Conservation (phyloP, 1,140 invertebrate species). For the Leptinotarsa undecemlineata region DNA sequence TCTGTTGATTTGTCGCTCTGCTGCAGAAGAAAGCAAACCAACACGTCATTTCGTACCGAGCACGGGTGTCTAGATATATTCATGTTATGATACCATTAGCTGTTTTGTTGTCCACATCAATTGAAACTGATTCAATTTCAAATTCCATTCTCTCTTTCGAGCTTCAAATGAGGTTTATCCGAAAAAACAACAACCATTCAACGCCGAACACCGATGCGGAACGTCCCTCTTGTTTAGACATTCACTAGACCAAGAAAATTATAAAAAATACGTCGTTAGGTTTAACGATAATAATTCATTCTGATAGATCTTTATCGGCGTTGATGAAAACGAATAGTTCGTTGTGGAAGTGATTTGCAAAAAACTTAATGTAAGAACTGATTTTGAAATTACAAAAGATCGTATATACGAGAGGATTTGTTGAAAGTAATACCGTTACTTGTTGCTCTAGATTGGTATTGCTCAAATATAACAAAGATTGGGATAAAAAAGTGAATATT, state of each 20-base stretch:
- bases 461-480: no score
- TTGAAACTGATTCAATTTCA: neutral
- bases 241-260: conserved; percentile 6
- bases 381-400: no score
- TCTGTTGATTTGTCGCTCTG: neutral
- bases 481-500: no score
- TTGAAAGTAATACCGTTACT: no score
- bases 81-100: neutral
- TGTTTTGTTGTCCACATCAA: neutral
- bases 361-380: no score
- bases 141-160: neutral
- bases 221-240: conserved; percentile 5
- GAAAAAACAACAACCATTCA: conserved; percentile 6
- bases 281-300: neutral
- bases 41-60: neutral
- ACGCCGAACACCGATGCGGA: neutral
- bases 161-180: conserved; percentile 5
- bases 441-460: no score
- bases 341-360: no score
- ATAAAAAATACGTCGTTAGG: conserved; percentile 6
- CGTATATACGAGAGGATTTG: no score
- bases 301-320: no score
- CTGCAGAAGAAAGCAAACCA: neutral
- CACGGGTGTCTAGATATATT: conserved; percentile 1
- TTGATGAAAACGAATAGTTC: no score